Base-by-base conservation (phyloP, 2,797 vertebrate genomes). In the Rhynchotus rufescens region DNA sequence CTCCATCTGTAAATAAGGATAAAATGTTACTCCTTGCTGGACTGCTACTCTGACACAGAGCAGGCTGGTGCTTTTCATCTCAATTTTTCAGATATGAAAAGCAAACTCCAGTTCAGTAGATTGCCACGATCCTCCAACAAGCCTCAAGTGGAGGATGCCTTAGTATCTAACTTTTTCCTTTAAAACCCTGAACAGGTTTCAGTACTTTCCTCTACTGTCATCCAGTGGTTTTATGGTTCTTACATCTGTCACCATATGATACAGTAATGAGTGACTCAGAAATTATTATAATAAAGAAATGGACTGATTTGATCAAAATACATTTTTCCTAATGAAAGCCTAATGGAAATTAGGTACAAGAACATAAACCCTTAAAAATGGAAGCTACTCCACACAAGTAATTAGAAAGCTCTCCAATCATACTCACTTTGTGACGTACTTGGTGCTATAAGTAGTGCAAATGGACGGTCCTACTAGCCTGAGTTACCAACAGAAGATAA, bases 301-400 rank as follows among this genome's bases (percentile, higher is more conserved):
- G 23, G 15, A 40, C 6, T 75, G 23, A 75, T 84, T 69, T 73
- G 17, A 87, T 79, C 75, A 78, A 78, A 90, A 87, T 6, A 38
- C 2, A 0, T 32, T 88, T 80, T 85, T 78, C 49, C 51, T 36
- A 83, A 34, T 30, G 62, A 79, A 45, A 91, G 9, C 11, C 54
- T 71, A 57, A 81, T 34, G 32, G 56, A 87, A 87, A 56, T 34
- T 64, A 52, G 17, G 25, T 20, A 26, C 21, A 52, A 57, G 47
- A 62, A 69, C 17, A 74, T 10, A 81, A 80, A 69, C 14, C 7
- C 6, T 59, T 60, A 47, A 23, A 67, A 80, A 57, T 1, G 8
- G 30, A 40, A 56, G 49, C 38, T 44, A 19, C 28, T 17, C 17
- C 21, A 75, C 36, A 5, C 23, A 30, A 3, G 6, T 66, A 52